These are phyloP conservation scores for Montipora capitata DNA, from an alignment of 92 coral and sea anemone genomes.

Conservation along the genomic window DNA sequence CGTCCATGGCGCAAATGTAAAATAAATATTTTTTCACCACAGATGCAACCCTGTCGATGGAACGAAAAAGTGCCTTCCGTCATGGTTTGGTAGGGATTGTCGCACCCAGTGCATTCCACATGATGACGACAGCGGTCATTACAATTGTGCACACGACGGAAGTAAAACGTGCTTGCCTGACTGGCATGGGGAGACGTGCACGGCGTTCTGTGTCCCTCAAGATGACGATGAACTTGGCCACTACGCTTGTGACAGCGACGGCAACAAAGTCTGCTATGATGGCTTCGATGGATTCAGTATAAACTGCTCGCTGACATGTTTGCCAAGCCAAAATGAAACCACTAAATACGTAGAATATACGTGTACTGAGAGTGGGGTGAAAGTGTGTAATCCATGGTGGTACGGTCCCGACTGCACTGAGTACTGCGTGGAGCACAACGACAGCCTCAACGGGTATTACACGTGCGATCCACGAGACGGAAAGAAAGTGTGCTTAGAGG, in stretches of 20 bases:
- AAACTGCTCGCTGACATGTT: conserved; percentile 71
- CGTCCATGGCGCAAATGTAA: background rate
- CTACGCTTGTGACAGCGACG: conserved; percentile 61
- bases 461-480: conserved; percentile 78
- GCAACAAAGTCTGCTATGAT: conserved; percentile 52
- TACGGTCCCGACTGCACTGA: conserved; percentile 71
- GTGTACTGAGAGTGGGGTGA: conserved; percentile 73
- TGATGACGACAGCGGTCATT: conserved; percentile 68
- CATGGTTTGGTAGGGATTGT: conserved; percentile 78
- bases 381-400: conserved; percentile 80
- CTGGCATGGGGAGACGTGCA: conserved; percentile 72
- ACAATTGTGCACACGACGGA: conserved; percentile 65
- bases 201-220: conserved; percentile 49
- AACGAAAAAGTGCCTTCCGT: conserved; percentile 47
- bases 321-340: conserved; percentile 33
- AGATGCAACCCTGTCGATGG: conserved; percentile 55
- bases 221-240: conserved; percentile 27
- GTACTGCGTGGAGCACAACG: conserved; percentile 80
- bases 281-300: conserved; percentile 69
- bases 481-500: conserved; percentile 69
- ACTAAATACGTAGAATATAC: conserved; percentile 58
- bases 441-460: conserved; percentile 74
- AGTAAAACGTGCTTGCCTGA: conserved; percentile 38
- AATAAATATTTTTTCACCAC: background rate
- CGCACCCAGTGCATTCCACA: conserved; percentile 63